These are phyloP conservation scores for Electrona antarctica DNA, from an alignment of 2,113 vertebrate species.

Conservation along the genomic window DNA sequence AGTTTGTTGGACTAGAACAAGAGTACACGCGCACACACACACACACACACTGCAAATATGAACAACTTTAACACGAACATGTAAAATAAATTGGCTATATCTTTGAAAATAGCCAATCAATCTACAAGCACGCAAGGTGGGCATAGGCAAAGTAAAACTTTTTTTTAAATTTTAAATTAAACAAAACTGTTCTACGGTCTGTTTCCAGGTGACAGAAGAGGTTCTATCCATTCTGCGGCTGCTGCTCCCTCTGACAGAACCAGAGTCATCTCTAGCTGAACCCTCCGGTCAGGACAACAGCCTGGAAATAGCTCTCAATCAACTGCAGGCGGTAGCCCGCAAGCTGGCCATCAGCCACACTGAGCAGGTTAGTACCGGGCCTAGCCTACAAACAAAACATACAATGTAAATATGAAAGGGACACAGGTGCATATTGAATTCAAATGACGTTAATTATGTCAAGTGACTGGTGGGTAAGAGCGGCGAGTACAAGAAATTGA, in stretches of 20 bases:
- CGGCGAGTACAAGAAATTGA: too few species aligned
- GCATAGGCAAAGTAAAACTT: too few species aligned
- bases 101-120: background rate
- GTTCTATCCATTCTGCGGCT: constrained; percentile 74
- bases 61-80: too few species aligned
- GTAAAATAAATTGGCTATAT: too few species aligned
- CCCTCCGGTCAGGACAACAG: background rate
- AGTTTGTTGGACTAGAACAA: too few species aligned
- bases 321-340: constrained; percentile 72
- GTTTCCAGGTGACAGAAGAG: constrained; percentile 74
- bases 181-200: background rate
- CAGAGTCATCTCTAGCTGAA: background rate
- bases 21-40: too few species aligned
- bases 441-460: too few species aligned
- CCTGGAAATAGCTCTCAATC: constrained; percentile 64
- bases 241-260: constrained; percentile 68
- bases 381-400: too few species aligned
- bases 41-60: too few species aligned
- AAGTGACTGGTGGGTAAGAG: too few species aligned
- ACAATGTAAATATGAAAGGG: too few species aligned
- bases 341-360: constrained; percentile 67
- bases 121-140: background rate
- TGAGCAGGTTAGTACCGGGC: constrained; percentile 53
- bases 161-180: background rate
- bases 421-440: too few species aligned